A percentile compares a stretch with the other conserved stretches of the same genome.
Evolutionary conservation across 2,888 invertebrate species (phyloP).

Genomic region (Philereme transversata): DNA sequence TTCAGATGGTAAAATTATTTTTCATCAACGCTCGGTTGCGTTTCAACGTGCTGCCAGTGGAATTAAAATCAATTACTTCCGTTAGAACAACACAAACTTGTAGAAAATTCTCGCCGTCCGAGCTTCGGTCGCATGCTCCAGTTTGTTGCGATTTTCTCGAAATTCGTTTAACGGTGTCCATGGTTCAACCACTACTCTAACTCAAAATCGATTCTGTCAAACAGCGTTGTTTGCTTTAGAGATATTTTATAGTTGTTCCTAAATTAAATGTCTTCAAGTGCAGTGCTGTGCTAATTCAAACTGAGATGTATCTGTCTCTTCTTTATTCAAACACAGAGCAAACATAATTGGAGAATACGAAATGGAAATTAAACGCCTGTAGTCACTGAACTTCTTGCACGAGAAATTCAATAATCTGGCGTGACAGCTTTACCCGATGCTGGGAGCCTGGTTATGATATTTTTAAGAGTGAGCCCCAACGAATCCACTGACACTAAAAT

Average conservation of each 20-base stretch:
- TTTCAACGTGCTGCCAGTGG: conserved; percentile 63
- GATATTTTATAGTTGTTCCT: not conserved
- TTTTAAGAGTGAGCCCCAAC: conserved; percentile 56
- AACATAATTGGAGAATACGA: conserved; percentile 23
- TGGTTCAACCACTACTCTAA: conserved; percentile 40
- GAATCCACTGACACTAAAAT: conserved; percentile 65
- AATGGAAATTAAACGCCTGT: conserved; percentile 48
- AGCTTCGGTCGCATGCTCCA: conserved; percentile 30
- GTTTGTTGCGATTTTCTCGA: conserved; percentile 53
- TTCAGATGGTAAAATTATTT: conserved; percentile 74
- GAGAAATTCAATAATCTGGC: conserved; percentile 61
- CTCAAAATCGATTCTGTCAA: conserved; percentile 40
- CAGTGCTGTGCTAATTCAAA: conserved; percentile 8
- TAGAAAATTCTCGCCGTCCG: conserved; percentile 53
- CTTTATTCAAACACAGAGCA: not conserved
- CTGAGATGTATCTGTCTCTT: not conserved
- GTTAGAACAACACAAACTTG: conserved; percentile 65
- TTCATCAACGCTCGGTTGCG: conserved; percentile 72
- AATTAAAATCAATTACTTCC: conserved; percentile 78
- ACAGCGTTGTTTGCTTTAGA: conserved; percentile 19
- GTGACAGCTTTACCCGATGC: conserved; percentile 43
- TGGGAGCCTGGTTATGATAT: conserved; percentile 63
- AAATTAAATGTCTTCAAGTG: conserved; percentile 1
- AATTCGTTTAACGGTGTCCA: conserved; percentile 47
- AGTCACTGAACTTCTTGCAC: conserved; percentile 56